Evolutionary conservation across 2,113 vertebrate species (phyloP).

Genomic region (Mesoclemmys tuberculata): DNA sequence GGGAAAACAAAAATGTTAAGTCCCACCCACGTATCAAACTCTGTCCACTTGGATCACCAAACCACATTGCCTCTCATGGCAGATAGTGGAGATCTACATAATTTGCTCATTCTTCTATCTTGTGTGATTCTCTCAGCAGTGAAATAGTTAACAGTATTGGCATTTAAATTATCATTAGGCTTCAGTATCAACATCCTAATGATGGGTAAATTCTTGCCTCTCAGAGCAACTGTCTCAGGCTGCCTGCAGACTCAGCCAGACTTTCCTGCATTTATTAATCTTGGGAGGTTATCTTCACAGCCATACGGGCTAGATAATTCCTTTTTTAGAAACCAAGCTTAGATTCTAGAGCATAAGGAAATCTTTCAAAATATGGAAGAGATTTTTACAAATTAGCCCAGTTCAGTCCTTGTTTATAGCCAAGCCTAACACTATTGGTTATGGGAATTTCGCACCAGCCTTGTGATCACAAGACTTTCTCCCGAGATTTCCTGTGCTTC

Average conservation of each 20-base stretch:
- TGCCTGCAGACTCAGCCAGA: background rate
- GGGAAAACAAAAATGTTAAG: background rate
- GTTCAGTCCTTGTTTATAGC: background rate
- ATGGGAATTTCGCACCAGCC: background rate
- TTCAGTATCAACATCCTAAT: background rate
- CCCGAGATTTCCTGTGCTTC: background rate
- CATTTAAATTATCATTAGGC: background rate
- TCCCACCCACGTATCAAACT: background rate
- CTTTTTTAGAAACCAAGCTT: background rate
- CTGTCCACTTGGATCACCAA: background rate
- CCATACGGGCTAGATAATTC: background rate
- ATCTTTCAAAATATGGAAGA: background rate
- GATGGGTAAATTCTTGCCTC: background rate
- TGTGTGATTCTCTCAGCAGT: background rate
- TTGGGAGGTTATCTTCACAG: background rate
- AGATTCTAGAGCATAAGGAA: background rate
- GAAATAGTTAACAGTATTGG: background rate
- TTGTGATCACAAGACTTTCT: background rate
- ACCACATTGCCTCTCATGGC: rapidly evolving
- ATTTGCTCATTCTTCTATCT: background rate
- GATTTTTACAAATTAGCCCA: background rate
- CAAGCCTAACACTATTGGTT: background rate
- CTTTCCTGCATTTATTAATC: background rate
- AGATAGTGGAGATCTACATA: background rate
- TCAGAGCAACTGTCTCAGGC: background rate